Evolutionary conservation across 2,888 invertebrate species (phyloP).

Genomic region (Apotomis turbidana): DNA sequence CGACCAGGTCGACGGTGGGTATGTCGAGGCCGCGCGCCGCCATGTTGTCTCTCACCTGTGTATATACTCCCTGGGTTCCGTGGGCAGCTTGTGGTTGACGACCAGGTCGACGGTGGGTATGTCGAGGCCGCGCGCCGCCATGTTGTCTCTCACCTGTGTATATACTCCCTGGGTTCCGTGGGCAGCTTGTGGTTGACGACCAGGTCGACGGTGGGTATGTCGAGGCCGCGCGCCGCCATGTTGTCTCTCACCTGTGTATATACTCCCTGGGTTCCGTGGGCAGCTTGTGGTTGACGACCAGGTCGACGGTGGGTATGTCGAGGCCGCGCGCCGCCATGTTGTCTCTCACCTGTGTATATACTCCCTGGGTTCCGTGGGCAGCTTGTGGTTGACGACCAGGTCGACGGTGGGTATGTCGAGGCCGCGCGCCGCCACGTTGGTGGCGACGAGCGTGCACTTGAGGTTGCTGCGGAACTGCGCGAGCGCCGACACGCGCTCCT

Average conservation of each 20-base stretch:
- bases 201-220: too few species aligned
- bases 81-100: too few species aligned
- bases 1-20: too few species aligned
- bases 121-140: too few species aligned
- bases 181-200: too few species aligned
- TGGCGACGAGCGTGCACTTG: constrained; percentile 95
- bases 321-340: constrained; percentile 83
- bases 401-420: constrained; percentile 98
- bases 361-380: constrained; percentile 95
- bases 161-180: too few species aligned
- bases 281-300: constrained; percentile 97
- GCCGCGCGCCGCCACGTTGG: constrained; percentile 98
- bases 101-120: too few species aligned
- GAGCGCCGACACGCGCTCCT: constrained; percentile 92
- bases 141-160: too few species aligned
- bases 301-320: constrained; percentile 97
- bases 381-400: constrained; percentile 96
- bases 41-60: too few species aligned
- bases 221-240: too few species aligned
- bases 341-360: constrained; percentile 91
- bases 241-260: constrained; percentile 87
- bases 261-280: constrained; percentile 97
- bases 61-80: too few species aligned
- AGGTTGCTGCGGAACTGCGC: constrained; percentile 95
- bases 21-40: too few species aligned